Percentiles rank a stretch among this genome's conserved stretches.
These are phyloP conservation scores for Sciurus carolinensis DNA, from an alignment of 2,797 vertebrate genomes.

Conservation along the genomic window DNA sequence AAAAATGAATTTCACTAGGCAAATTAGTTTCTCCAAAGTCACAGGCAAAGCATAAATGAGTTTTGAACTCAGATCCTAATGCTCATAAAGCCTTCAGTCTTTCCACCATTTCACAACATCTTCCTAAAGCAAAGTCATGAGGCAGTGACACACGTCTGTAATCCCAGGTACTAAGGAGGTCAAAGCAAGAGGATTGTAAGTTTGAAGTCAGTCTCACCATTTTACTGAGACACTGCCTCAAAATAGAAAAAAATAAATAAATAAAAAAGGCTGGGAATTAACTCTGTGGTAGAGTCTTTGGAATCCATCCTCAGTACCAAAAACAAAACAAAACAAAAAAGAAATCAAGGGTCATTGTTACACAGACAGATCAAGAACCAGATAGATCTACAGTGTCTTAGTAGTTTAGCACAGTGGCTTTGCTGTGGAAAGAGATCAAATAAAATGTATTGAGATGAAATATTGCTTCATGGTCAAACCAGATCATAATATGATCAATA, in stretches of 20 bases:
- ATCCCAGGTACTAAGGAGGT: too few species aligned
- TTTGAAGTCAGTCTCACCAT: too few species aligned
- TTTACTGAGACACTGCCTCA: too few species aligned
- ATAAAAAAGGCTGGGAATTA: too few species aligned
- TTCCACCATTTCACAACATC: conserved; percentile 5
- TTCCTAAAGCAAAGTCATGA: background rate
- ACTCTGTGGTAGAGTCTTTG: too few species aligned
- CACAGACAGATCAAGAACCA: background rate
- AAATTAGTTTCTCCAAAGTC: background rate
- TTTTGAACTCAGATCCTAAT: background rate
- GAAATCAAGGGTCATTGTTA: background rate
- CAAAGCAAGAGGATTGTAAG: background rate
- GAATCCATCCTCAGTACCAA: too few species aligned
- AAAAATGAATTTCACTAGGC: conserved; percentile 35
- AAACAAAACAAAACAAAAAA: too few species aligned
- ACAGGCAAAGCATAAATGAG: background rate
- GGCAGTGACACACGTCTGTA: too few species aligned
- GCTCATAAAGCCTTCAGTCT: background rate
- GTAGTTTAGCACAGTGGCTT: background rate
- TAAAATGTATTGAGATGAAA: background rate
- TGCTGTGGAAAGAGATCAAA: background rate
- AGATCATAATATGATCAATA: background rate
- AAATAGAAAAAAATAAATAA: too few species aligned
- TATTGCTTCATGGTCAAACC: conserved; percentile 28
- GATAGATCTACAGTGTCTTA: background rate